Percentiles rank a stretch among this genome's conserved stretches.
Evolutionary conservation across 1,140 invertebrate genomes (phyloP).

Genomic region (Plectus sambesii): DNA sequence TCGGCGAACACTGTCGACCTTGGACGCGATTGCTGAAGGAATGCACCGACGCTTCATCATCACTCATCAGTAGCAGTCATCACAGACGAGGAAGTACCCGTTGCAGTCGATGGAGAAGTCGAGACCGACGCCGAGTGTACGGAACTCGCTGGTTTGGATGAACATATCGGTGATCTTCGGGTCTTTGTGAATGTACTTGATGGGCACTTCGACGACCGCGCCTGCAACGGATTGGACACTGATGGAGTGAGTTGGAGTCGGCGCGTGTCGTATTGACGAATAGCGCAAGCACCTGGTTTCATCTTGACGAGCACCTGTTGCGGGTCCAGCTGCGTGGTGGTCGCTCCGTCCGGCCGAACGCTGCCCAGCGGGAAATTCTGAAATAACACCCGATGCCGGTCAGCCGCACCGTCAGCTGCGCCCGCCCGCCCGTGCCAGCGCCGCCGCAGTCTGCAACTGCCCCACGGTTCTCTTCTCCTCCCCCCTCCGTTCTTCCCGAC

Average conservation of each 20-base stretch:
- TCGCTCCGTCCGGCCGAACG: slow-evolving; percentile 27
- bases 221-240: slow-evolving; percentile 20
- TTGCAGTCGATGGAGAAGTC: slow-evolving; percentile 39
- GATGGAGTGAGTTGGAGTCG: background rate
- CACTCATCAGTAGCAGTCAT: background rate
- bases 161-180: slow-evolving; percentile 31
- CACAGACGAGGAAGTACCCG: slow-evolving; percentile 23
- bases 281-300: slow-evolving; percentile 27
- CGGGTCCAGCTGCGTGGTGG: slow-evolving; percentile 35
- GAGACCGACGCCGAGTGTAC: slow-evolving; percentile 28
- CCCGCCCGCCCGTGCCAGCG: too few relatives aligned
- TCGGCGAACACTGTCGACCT: slow-evolving; percentile 27
- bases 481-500: too few relatives aligned
- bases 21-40: slow-evolving; percentile 27
- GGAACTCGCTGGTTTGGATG: slow-evolving; percentile 36
- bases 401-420: too few relatives aligned
- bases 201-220: slow-evolving; percentile 37
- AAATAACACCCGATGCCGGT: slow-evolving; percentile 15
- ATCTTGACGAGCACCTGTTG: slow-evolving; percentile 39
- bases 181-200: slow-evolving; percentile 35
- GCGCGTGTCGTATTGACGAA: background rate
- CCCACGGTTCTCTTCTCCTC: too few relatives aligned
- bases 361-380: slow-evolving; percentile 36
- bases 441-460: too few relatives aligned
- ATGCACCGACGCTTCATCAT: background rate